phyloP scores from a whole-genome alignment of 23 tunicate genomes.

The Styela clava region DNA sequence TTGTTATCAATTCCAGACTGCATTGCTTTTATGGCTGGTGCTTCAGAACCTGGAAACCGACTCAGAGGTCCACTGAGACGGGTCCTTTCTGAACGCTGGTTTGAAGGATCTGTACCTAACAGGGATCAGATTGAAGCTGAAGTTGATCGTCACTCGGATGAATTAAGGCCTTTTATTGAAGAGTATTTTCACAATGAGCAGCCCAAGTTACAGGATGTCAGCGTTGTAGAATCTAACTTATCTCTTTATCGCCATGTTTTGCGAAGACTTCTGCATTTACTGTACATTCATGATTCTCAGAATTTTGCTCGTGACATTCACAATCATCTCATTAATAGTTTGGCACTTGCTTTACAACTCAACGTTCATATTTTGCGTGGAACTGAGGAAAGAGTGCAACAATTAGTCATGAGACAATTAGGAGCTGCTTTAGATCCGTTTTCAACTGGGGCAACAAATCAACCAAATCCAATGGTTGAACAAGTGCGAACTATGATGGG shows the following conservation, averaged over 20 bases:
- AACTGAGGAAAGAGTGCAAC: background rate
- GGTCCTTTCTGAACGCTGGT: conserved; percentile 14
- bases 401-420: background rate
- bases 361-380: conserved; percentile 20
- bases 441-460: background rate
- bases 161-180: background rate
- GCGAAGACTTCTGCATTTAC: conserved; percentile 21
- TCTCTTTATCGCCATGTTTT: conserved; percentile 41
- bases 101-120: conserved; percentile 3
- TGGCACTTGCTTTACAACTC: conserved; percentile 8
- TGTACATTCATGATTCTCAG: conserved; percentile 26
- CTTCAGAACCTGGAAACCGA: background rate
- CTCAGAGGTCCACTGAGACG: conserved; percentile 18
- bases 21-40: background rate
- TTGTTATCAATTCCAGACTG: conserved; percentile 13
- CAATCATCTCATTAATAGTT: conserved; percentile 6
- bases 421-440: conserved; percentile 12
- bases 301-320: background rate
- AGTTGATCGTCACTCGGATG: conserved; percentile 21
- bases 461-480: conserved; percentile 3
- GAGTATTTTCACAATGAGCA: conserved; percentile 21
- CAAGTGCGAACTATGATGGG: background rate
- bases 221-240: conserved; percentile 57
- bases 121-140: conserved; percentile 22
- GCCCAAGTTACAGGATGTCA: conserved; percentile 22